Evolutionary conservation across 2,888 invertebrate genomes (phyloP), one percentile per base, ranked within the genome.

Genomic region (Agriopis aurantiaria): DNA sequence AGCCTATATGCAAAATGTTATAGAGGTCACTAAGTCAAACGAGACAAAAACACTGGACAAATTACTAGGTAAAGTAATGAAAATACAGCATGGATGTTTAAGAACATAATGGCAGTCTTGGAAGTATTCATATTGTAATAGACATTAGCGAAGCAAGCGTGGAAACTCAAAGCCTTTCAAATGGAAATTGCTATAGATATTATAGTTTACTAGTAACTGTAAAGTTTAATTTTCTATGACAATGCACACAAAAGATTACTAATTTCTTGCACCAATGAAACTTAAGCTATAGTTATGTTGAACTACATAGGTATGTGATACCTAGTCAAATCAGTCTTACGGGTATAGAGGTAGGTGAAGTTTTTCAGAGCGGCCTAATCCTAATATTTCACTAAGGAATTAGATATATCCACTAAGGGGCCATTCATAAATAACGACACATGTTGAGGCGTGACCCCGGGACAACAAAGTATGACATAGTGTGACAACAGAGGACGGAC

Each of bases 91-190:
- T 43, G 6, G 10, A 11, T 17, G 11, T 57, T 23, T 43, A 56
- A 10, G 14, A 56, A 14, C 43, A 9, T 41, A 56, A 41, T 12
- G 9, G n/a, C 40, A 55, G 53, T 55, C 43, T 57, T 43, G 14
- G 41, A 57, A 57, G 56, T 57, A 57, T 57, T 57, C 17, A 11
- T 43, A 57, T 43, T 17, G 10, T 55, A 17, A 40, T 53, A n/a
- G 43, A 57, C 14, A 43, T 14, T 45, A 56, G 43, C 43, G 17
- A 43, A 57, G 43, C 9, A 10, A 43, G 11, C 12, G 10, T 33
- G 10, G 11, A 57, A 57, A 43, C 17, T 57, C 14, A 17, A 40
- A 55, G 14, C 6, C 43, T 43, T 55, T 55, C 41, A n/a, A n/a
- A 43, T 11, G 17, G 41, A 41, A 8, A 3, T 43, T 55, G n/a